Percentiles rank a stretch among this genome's conserved stretches.
phyloP scores from a whole-genome alignment of 2,797 vertebrate species.

The Enteromius viviparus region DNA sequence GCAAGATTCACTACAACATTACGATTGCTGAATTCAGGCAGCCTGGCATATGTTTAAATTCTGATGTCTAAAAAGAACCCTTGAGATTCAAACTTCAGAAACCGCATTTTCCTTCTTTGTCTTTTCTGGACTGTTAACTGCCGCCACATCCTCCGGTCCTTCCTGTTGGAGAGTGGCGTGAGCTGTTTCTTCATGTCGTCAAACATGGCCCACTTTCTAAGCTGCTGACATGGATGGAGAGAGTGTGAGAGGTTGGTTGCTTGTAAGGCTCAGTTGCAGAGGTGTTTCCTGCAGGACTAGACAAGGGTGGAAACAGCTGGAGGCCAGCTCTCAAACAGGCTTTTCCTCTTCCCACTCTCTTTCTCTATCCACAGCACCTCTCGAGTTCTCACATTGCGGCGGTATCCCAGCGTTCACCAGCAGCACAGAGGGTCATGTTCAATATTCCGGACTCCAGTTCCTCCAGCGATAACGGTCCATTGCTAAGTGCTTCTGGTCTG shows the following conservation, averaged over 20 bases:
- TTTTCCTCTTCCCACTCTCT: constrained; percentile 51
- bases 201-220: constrained; percentile 70
- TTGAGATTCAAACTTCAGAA: constrained; percentile 23
- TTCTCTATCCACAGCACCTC: constrained; percentile 48
- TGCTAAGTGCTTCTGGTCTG: constrained; percentile 43
- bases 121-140: constrained; percentile 14
- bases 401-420: constrained; percentile 53
- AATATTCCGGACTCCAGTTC: constrained; percentile 40
- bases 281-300: constrained; percentile 67
- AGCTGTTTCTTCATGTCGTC: constrained; percentile 39
- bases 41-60: constrained; percentile 22
- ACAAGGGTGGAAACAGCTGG: constrained; percentile 81
- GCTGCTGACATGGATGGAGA: constrained; percentile 43
- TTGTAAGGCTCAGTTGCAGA: constrained; percentile 51
- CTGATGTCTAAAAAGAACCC: constrained; percentile 1
- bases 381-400: constrained; percentile 43
- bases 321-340: constrained; percentile 43
- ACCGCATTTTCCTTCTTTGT: constrained; percentile 25
- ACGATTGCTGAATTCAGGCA: not conserved
- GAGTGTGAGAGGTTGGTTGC: constrained; percentile 58
- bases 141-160: constrained; percentile 40
- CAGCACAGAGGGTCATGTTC: constrained; percentile 55
- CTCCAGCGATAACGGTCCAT: constrained; percentile 49
- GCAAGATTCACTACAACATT: not conserved
- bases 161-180: constrained; percentile 37